These are phyloP conservation scores for Diachasmimorpha longicaudata DNA, from an alignment of 1,140 invertebrate genomes.

Conservation along the genomic window DNA sequence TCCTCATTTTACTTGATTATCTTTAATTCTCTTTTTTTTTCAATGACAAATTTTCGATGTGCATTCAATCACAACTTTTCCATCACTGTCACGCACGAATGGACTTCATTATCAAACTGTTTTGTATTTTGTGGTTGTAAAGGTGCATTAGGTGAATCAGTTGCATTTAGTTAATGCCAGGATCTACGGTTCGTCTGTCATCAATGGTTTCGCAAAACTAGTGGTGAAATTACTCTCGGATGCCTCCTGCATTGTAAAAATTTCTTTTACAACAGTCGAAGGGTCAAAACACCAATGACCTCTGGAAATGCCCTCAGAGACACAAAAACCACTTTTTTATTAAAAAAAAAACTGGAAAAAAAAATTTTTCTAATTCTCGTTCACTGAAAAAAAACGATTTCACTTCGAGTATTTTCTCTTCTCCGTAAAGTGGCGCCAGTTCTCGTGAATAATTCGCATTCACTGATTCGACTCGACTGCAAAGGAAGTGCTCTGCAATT, in stretches of 20 bases:
- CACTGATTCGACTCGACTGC: neutral
- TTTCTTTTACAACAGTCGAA: too few species aligned
- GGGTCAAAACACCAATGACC: too few species aligned
- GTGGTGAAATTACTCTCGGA: too few species aligned
- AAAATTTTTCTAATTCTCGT: too few species aligned
- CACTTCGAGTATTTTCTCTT: neutral
- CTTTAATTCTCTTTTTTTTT: too few species aligned
- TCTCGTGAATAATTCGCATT: neutral
- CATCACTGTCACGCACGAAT: neutral
- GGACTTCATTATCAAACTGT: neutral
- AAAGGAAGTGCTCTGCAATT: neutral
- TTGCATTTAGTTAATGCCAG: neutral
- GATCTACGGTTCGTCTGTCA: neutral
- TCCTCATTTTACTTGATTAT: too few species aligned
- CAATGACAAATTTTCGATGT: neutral
- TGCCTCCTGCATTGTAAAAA: too few species aligned
- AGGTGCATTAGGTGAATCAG: neutral
- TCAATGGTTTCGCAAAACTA: neutral
- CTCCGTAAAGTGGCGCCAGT: neutral
- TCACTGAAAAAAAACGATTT: too few species aligned
- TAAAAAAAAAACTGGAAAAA: too few species aligned
- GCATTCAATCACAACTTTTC: neutral
- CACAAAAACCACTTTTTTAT: too few species aligned
- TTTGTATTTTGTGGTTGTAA: neutral
- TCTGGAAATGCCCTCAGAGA: too few species aligned